These are phyloP conservation scores for Hydrochoerus hydrochaeris DNA, from an alignment of 2,113 vertebrate genomes.

Conservation along the genomic window DNA sequence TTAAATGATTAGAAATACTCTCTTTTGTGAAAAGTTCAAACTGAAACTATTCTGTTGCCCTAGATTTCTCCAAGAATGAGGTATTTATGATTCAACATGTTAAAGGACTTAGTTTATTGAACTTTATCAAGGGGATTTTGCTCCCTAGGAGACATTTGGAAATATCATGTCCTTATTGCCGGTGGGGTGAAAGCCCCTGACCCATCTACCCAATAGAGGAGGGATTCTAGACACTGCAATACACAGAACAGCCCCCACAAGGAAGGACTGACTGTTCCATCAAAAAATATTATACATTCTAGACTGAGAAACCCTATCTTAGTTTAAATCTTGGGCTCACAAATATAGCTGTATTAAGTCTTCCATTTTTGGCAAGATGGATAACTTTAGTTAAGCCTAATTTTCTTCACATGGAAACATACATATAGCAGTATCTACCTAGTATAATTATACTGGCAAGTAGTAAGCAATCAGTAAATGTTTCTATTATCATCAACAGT, in stretches of 20 bases:
- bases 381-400: constrained; percentile 1
- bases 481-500: background rate
- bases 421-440: background rate
- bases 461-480: background rate
- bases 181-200: background rate
- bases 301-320: background rate
- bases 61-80: constrained; percentile 7
- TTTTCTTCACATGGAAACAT: constrained; percentile 18
- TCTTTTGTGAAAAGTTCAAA: constrained; percentile 15
- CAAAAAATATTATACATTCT: background rate
- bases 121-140: background rate
- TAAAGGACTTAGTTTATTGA: background rate
- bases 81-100: background rate
- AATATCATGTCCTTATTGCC: background rate
- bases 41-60: background rate
- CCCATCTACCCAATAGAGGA: background rate
- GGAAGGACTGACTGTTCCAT: background rate
- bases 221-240: background rate
- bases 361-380: background rate
- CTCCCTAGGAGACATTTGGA: background rate
- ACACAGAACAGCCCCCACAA: background rate
- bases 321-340: background rate
- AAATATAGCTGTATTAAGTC: background rate
- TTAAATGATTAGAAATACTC: background rate
- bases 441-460: background rate